Percentiles rank a stretch among this genome's conserved stretches.
Conservation (phyloP, 1,140 invertebrate species). For the Lysiphlebus fabarum region DNA sequence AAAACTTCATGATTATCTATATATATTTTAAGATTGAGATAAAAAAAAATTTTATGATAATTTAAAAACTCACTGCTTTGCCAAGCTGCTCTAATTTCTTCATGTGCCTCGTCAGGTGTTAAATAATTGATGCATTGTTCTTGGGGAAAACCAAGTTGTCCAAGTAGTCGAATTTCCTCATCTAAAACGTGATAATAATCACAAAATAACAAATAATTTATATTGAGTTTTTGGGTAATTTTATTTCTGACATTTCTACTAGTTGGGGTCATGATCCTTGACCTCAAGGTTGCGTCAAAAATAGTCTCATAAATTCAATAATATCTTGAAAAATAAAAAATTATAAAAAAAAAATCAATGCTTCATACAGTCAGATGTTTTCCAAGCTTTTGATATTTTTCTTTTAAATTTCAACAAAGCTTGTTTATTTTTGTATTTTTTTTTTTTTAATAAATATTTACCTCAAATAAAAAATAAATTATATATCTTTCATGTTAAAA, state of each 20-base stretch:
- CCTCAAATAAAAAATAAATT: too few species aligned
- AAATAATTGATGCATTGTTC: slow-evolving; percentile 76
- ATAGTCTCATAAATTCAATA: slow-evolving; percentile 3
- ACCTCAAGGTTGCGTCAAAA: slow-evolving; percentile 8
- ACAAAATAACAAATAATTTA: slow-evolving; percentile 8
- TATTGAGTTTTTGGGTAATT: too few species aligned
- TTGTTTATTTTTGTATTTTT: too few species aligned
- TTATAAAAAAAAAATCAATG: neutral
- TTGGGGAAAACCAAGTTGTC: slow-evolving; percentile 66
- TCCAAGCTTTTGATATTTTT: too few species aligned
- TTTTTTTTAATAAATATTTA: too few species aligned
- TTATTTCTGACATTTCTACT: too few species aligned
- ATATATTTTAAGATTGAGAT: neutral
- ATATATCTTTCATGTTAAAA: too few species aligned
- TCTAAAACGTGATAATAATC: slow-evolving; percentile 54
- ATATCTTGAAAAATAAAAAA: slow-evolving; percentile 5
- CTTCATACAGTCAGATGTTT: neutral
- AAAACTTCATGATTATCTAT: neutral
- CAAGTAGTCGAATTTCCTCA: slow-evolving; percentile 66
- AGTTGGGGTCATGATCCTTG: neutral
- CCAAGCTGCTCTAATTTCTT: slow-evolving; percentile 73
- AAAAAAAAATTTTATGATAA: neutral
- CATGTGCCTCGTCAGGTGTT: slow-evolving; percentile 60
- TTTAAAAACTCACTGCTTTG: slow-evolving; percentile 70
- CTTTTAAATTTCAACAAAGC: too few species aligned